These are phyloP conservation scores for Smittia sp. DNA, from an alignment of 2,888 invertebrate species.

Conservation along the genomic window DNA sequence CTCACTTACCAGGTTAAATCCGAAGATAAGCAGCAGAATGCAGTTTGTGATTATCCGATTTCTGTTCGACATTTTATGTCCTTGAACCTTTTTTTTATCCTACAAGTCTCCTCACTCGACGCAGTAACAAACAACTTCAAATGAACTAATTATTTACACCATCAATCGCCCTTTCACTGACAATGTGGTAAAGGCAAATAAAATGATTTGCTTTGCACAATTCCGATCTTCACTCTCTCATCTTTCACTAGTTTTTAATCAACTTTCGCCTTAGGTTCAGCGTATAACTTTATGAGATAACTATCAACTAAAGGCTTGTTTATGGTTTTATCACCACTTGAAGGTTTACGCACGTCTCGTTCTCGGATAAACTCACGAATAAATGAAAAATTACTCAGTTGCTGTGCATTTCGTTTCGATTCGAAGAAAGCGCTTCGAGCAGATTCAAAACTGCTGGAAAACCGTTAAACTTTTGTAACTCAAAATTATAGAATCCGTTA, in stretches of 20 bases:
- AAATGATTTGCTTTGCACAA: background rate
- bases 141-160: background rate
- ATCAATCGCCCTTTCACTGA: too few relatives aligned
- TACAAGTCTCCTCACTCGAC: background rate
- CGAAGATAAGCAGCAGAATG: background rate
- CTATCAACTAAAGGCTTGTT: background rate
- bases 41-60: background rate
- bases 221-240: background rate
- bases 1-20: background rate
- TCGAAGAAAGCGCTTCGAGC: background rate
- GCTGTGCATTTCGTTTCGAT: background rate
- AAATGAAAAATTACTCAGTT: background rate
- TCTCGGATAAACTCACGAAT: background rate
- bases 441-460: too few relatives aligned
- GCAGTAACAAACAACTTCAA: background rate
- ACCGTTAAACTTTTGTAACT: too few relatives aligned
- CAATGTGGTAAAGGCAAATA: constrained; percentile 5
- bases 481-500: too few relatives aligned
- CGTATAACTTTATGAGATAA: background rate
- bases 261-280: background rate
- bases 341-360: background rate
- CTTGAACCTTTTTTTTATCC: background rate
- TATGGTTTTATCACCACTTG: background rate
- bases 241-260: background rate
- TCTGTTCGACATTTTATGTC: background rate